Conservation (phyloP, 2,888 invertebrate genomes). For the Polydrusus pterygomalis region DNA sequence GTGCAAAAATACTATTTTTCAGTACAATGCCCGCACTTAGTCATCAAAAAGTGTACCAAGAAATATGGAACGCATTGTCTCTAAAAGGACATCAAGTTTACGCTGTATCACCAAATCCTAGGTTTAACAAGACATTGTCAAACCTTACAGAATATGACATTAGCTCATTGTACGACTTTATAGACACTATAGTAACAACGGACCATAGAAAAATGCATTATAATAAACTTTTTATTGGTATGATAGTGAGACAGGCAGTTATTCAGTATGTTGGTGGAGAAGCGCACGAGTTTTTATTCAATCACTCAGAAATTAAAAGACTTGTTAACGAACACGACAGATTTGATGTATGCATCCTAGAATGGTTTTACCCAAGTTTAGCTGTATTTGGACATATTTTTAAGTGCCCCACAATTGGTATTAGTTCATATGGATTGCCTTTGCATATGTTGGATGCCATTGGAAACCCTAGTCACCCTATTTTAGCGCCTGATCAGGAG, state of each 20-base stretch:
- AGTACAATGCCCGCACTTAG: slow-evolving; percentile 72
- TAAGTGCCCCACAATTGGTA: slow-evolving; percentile 64
- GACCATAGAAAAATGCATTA: slow-evolving; percentile 36
- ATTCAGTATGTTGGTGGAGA: slow-evolving; percentile 26
- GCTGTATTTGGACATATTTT: slow-evolving; percentile 62
- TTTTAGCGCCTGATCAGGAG: slow-evolving; percentile 57
- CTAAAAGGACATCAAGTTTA: slow-evolving; percentile 73
- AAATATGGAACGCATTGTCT: slow-evolving; percentile 71
- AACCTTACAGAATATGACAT: slow-evolving; percentile 71
- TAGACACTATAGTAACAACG: slow-evolving; percentile 15
- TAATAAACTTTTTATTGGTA: slow-evolving; percentile 42
- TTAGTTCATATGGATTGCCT: slow-evolving; percentile 60
- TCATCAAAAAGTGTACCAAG: slow-evolving; percentile 72
- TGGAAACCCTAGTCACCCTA: slow-evolving; percentile 57
- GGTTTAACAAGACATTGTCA: slow-evolving; percentile 67
- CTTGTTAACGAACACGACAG: slow-evolving; percentile 52
- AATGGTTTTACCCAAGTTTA: slow-evolving; percentile 61
- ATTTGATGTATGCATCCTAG: slow-evolving; percentile 64
- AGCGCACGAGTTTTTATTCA: slow-evolving; percentile 43
- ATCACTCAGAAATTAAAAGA: slow-evolving; percentile 44
- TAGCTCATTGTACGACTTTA: slow-evolving; percentile 38
- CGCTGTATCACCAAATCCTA: slow-evolving; percentile 71
- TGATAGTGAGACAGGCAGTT: slow-evolving; percentile 35
- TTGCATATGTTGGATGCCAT: slow-evolving; percentile 54
- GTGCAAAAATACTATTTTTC: slow-evolving; percentile 70